phyloP scores from a whole-genome alignment of 2,888 invertebrate species.

The Tachina fera region DNA sequence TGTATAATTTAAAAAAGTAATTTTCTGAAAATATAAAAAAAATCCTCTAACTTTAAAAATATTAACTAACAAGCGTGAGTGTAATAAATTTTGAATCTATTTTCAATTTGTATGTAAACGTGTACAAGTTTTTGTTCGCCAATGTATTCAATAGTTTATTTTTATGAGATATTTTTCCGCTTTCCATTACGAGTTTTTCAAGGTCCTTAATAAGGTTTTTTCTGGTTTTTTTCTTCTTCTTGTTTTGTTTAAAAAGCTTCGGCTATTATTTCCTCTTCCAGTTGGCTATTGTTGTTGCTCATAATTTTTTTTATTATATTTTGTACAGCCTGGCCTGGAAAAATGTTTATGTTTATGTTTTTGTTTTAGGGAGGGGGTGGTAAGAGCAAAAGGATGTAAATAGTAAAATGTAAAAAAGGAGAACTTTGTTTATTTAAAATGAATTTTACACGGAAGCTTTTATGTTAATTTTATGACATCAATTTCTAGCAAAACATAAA shows the following conservation, averaged over 20 bases:
- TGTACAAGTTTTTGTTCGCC: background rate
- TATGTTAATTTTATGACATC: conserved; percentile 70
- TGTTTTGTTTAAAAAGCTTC: conserved; percentile 1
- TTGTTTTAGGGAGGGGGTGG: too few relatives aligned
- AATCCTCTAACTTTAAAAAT: background rate
- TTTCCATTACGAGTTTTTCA: background rate
- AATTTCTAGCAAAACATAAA: conserved; percentile 43
- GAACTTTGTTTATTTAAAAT: conserved; percentile 64
- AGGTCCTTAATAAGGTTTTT: background rate
- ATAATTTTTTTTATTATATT: conserved; percentile 23
- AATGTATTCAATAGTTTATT: conserved; percentile 61
- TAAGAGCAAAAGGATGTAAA: conserved; percentile 2
- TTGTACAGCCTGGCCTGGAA: background rate
- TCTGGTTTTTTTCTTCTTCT: background rate
- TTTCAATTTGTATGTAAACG: background rate
- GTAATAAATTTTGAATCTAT: background rate
- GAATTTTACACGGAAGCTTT: conserved; percentile 68
- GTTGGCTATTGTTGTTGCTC: conserved; percentile 39
- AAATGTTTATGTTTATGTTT: background rate
- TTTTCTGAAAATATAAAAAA: background rate
- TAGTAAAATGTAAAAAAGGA: conserved; percentile 45
- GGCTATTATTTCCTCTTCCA: conserved; percentile 53
- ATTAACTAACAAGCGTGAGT: background rate
- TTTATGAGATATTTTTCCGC: conserved; percentile 48
- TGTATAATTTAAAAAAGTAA: too few relatives aligned